Percentiles rank a stretch among this genome's conserved stretches.
Evolutionary conservation across 2,888 invertebrate species (phyloP).

Genomic region (Drosophila meridionalis): DNA sequence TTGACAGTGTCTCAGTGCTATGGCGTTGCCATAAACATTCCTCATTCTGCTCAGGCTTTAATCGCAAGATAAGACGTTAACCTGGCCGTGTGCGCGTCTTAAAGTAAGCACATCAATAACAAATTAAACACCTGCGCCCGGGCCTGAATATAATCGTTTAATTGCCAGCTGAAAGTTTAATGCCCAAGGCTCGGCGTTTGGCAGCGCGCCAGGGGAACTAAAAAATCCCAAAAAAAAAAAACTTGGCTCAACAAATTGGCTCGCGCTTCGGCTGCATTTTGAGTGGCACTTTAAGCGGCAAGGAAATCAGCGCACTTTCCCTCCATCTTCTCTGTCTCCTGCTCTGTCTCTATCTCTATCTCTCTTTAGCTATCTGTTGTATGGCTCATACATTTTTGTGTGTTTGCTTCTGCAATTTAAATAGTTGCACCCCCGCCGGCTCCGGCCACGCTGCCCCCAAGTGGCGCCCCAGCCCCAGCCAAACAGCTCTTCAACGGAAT

Average conservation of each 20-base stretch:
- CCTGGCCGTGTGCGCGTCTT: conserved; percentile 10
- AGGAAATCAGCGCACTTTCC: conserved; percentile 44
- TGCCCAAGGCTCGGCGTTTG: conserved; percentile 49
- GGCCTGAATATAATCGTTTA: conserved; percentile 53
- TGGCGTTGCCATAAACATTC: neutral
- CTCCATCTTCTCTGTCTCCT: neutral
- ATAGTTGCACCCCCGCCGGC: conserved; percentile 40
- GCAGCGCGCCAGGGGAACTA: conserved; percentile 46
- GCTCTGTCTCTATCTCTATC: neutral
- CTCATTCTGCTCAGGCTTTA: neutral
- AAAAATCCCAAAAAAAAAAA: neutral
- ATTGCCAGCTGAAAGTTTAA: conserved; percentile 63
- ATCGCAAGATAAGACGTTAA: neutral
- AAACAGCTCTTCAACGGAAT: conserved; percentile 57
- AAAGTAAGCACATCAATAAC: conserved; percentile 56
- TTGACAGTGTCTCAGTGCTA: neutral
- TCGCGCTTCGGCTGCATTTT: conserved; percentile 50
- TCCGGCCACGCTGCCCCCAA: conserved; percentile 7
- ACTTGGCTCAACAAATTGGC: conserved; percentile 50
- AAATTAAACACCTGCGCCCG: conserved; percentile 62
- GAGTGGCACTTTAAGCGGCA: conserved; percentile 52
- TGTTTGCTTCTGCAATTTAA: conserved; percentile 64
- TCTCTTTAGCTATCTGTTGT: conserved; percentile 21
- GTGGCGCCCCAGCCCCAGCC: conserved; percentile 4
- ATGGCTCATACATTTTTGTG: conserved; percentile 38